Evolutionary conservation across 2,888 invertebrate species (phyloP).

Genomic region (Ennomos quercinarius): DNA sequence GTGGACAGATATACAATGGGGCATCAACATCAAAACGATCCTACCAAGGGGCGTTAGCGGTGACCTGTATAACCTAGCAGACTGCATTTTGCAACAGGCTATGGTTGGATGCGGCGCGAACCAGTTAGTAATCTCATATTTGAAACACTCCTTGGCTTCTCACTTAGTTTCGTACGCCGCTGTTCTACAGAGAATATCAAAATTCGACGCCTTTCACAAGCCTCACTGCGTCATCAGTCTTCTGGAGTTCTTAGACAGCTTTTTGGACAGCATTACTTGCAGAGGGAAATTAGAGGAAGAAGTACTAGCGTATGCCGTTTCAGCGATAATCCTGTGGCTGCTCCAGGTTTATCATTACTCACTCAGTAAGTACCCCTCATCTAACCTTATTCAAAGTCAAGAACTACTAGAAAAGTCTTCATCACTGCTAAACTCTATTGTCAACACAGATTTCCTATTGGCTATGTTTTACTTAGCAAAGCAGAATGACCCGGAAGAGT

Average conservation of each 20-base stretch:
- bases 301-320: constrained; percentile 92
- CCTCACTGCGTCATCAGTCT: constrained; percentile 95
- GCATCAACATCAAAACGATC: constrained; percentile 97
- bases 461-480: constrained; percentile 94
- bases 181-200: constrained; percentile 94
- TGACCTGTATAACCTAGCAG: constrained; percentile 96
- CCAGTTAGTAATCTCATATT: constrained; percentile 94
- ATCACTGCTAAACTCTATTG: constrained; percentile 87
- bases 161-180: constrained; percentile 97
- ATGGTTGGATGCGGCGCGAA: constrained; percentile 97
- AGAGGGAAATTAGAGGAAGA: constrained; percentile 95
- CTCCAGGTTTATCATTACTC: constrained; percentile 89
- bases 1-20: constrained; percentile 98
- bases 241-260: constrained; percentile 92
- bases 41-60: constrained; percentile 95
- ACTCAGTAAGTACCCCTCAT: constrained; percentile 75
- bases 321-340: constrained; percentile 93
- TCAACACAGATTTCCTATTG: constrained; percentile 90
- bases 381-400: constrained; percentile 80
- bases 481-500: constrained; percentile 91
- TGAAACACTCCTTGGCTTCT: constrained; percentile 95
- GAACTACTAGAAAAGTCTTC: constrained; percentile 90
- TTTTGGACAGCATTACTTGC: constrained; percentile 86
- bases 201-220: constrained; percentile 94
- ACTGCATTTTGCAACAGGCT: constrained; percentile 97